These are phyloP conservation scores for Semicossyphus pulcher DNA, from an alignment of 2,113 vertebrate genomes.

Conservation along the genomic window DNA sequence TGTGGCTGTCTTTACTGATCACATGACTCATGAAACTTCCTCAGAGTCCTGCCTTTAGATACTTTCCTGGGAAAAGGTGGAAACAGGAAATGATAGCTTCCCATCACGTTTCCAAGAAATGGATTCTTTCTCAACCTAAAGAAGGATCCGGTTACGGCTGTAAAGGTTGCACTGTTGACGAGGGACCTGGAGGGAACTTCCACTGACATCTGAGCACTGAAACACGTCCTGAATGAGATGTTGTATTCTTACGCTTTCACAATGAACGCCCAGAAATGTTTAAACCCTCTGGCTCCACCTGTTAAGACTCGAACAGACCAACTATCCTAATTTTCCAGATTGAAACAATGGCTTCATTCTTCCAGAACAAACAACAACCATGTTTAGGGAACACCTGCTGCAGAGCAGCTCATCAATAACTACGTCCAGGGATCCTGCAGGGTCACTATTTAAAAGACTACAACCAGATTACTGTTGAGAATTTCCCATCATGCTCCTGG, in stretches of 20 bases:
- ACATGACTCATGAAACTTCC: background rate
- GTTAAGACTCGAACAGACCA: conserved; percentile 1
- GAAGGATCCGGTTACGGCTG: conserved; percentile 42
- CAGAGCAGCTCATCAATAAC: conserved; percentile 1
- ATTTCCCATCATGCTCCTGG: too few relatives aligned
- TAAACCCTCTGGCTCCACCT: conserved; percentile 29
- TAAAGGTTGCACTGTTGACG: conserved; percentile 4
- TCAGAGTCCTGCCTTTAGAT: background rate
- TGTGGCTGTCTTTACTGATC: conserved; percentile 1
- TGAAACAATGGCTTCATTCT: conserved; percentile 9
- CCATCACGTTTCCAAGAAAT: conserved; percentile 29
- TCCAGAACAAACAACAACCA: background rate
- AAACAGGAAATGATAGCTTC: conserved; percentile 21
- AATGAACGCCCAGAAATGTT: conserved; percentile 20
- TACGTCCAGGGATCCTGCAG: background rate
- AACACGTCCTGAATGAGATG: conserved; percentile 29
- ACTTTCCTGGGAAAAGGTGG: conserved; percentile 9
- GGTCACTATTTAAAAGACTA: too few relatives aligned
- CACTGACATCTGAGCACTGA: conserved; percentile 63
- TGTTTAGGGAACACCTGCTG: conserved; percentile 26
- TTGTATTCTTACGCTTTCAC: conserved; percentile 39
- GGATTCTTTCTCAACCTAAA: conserved; percentile 26
- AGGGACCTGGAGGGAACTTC: conserved; percentile 59
- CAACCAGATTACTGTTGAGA: too few relatives aligned
- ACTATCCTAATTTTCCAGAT: conserved; percentile 3